Percentiles rank a stretch among this genome's conserved stretches.
These are phyloP conservation scores for Andrena cerasifolii DNA, from an alignment of 1,140 invertebrate genomes.

Conservation along the genomic window DNA sequence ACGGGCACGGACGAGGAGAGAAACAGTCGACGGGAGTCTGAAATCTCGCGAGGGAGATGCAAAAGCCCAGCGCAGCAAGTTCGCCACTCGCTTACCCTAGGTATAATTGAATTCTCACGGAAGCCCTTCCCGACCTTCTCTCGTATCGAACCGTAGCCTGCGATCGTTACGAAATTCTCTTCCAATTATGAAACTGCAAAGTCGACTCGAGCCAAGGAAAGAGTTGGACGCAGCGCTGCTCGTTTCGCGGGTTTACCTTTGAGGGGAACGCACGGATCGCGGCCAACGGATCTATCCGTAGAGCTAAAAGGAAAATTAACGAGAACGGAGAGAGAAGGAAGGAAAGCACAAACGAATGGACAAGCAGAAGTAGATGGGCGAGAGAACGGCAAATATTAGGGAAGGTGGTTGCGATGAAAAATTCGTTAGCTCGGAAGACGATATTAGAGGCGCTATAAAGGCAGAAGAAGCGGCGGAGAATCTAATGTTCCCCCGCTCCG, in stretches of 20 bases:
- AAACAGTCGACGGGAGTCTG: too few species aligned
- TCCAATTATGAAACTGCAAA: conserved; percentile 1
- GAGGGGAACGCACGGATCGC: too few species aligned
- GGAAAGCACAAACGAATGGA: background rate
- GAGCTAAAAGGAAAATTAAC: background rate
- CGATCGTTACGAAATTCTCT: conserved; percentile 6
- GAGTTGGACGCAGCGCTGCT: background rate
- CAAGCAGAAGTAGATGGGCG: background rate
- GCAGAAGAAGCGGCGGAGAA: background rate
- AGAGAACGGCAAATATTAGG: background rate
- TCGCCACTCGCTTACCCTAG: too few species aligned
- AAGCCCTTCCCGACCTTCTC: too few species aligned
- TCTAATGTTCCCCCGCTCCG: background rate
- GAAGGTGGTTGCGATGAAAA: background rate
- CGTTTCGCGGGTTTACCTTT: background rate
- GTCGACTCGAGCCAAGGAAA: background rate
- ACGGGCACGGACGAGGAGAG: background rate
- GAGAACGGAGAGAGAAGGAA: background rate
- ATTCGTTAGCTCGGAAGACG: background rate
- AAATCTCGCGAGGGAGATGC: background rate
- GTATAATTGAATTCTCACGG: too few species aligned
- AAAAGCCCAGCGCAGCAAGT: background rate
- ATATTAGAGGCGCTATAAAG: background rate
- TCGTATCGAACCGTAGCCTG: too few species aligned
- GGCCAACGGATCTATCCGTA: too few species aligned